Percentiles rank a stretch among this genome's conserved stretches.
Evolutionary conservation across 2,888 invertebrate species (phyloP).

Genomic region (Philhelius pedissequus): DNA sequence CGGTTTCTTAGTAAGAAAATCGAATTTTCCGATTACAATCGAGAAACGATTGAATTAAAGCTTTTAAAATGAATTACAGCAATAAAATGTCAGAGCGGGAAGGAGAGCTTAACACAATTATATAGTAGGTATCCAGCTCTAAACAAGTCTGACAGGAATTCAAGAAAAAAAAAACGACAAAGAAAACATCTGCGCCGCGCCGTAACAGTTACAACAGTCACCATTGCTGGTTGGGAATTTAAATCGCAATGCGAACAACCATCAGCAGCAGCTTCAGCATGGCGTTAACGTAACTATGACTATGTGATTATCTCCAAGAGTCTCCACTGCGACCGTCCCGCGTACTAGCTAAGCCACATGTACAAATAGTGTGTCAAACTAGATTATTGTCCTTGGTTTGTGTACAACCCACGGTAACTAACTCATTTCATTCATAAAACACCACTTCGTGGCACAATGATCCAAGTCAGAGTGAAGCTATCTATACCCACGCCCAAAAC

Average conservation of each 20-base stretch:
- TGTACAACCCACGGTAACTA: conserved; percentile 22
- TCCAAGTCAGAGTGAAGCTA: background rate
- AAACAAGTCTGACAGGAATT: conserved; percentile 52
- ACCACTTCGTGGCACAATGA: conserved; percentile 39
- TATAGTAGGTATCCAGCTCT: too few relatives aligned
- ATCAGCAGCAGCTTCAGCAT: background rate
- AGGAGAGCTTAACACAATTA: background rate
- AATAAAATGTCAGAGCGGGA: background rate
- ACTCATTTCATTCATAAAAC: conserved; percentile 63
- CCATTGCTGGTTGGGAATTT: background rate
- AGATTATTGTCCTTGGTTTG: conserved; percentile 52
- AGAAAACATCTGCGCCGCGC: conserved; percentile 18
- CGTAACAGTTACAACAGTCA: background rate
- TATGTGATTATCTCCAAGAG: background rate
- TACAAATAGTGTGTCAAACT: conserved; percentile 57
- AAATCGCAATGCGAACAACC: conserved; percentile 14
- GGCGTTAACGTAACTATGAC: background rate
- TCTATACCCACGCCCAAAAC: conserved; percentile 12
- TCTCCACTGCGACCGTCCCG: background rate
- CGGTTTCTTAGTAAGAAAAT: background rate
- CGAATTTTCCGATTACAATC: background rate
- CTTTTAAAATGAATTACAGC: background rate
- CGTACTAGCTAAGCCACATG: conserved; percentile 16
- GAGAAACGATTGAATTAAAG: background rate
- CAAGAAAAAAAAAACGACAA: background rate